phyloP scores from a whole-genome alignment of 2,888 invertebrate genomes.

The Sinelater perroti region DNA sequence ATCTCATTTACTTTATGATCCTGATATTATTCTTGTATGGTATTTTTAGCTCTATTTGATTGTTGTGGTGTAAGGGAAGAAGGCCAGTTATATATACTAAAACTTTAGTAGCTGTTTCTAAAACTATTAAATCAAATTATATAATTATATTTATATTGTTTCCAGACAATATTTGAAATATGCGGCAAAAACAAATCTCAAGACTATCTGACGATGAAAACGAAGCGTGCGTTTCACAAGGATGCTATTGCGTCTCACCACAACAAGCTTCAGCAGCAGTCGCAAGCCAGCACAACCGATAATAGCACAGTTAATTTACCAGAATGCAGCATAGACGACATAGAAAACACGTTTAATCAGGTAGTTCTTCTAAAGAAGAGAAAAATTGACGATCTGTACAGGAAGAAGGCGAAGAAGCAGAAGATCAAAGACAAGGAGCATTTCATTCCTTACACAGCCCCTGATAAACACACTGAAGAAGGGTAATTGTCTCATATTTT shows the following conservation, averaged over 20 bases:
- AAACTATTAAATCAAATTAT: no score
- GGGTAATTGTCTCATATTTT: slow-evolving; percentile 65
- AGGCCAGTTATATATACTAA: no score
- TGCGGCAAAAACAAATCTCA: slow-evolving; percentile 81
- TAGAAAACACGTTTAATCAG: slow-evolving; percentile 67
- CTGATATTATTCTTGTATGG: no score
- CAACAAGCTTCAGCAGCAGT: slow-evolving; percentile 56
- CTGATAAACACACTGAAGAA: slow-evolving; percentile 84
- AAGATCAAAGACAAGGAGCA: slow-evolving; percentile 76
- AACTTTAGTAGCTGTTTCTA: no score
- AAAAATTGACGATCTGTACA: slow-evolving; percentile 67
- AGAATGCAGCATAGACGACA: slow-evolving; percentile 64
- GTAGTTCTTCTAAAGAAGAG: slow-evolving; percentile 65
- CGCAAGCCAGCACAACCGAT: slow-evolving; percentile 44
- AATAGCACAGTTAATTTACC: slow-evolving; percentile 52
- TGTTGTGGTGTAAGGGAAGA: no score
- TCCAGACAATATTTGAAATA: slow-evolving; percentile 93
- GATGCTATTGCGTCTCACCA: slow-evolving; percentile 64
- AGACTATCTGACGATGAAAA: slow-evolving; percentile 86
- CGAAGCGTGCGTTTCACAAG: slow-evolving; percentile 80
- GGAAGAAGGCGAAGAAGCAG: slow-evolving; percentile 66
- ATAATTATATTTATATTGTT: no score
- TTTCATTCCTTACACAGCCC: slow-evolving; percentile 86
- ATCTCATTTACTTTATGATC: no score
- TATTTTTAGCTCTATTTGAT: no score